Conservation (phyloP, 2,113 vertebrate species). For the Hiodon alosoides region DNA sequence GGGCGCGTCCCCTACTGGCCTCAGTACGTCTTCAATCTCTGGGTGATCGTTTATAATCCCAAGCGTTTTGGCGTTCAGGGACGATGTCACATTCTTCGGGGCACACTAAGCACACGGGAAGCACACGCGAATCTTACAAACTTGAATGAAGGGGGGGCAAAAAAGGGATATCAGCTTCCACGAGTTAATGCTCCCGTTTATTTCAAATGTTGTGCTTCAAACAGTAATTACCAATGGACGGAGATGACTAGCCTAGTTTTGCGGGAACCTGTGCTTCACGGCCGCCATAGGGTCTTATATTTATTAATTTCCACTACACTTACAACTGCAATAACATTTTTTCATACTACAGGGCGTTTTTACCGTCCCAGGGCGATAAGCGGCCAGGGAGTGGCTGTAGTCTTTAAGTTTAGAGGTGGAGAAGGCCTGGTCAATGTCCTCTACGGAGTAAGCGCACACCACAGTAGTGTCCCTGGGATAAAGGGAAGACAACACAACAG, state of each 20-base stretch:
- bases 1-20: conserved; percentile 56
- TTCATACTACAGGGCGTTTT: background rate
- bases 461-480: conserved; percentile 62
- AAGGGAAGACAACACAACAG: conserved; percentile 15
- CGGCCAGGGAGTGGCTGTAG: conserved; percentile 51
- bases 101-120: conserved; percentile 48
- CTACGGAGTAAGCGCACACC: conserved; percentile 68
- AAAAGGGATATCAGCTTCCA: background rate
- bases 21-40: conserved; percentile 66
- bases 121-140: background rate
- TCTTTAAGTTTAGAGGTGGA: conserved; percentile 63
- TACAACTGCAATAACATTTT: background rate
- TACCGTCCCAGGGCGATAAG: conserved; percentile 61
- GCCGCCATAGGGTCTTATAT: no score
- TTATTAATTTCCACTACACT: no score
- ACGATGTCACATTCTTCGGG: conserved; percentile 46
- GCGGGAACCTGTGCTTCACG: no score
- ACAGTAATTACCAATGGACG: background rate
- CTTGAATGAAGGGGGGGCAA: background rate
- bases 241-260: background rate
- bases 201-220: background rate
- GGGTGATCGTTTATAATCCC: conserved; percentile 61
- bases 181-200: background rate
- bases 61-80: conserved; percentile 55
- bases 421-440: conserved; percentile 65